Evolutionary conservation across 1,140 invertebrate genomes (phyloP), one percentile per base, ranked within the genome.

Genomic region (Drosophila rhopaloa): DNA sequence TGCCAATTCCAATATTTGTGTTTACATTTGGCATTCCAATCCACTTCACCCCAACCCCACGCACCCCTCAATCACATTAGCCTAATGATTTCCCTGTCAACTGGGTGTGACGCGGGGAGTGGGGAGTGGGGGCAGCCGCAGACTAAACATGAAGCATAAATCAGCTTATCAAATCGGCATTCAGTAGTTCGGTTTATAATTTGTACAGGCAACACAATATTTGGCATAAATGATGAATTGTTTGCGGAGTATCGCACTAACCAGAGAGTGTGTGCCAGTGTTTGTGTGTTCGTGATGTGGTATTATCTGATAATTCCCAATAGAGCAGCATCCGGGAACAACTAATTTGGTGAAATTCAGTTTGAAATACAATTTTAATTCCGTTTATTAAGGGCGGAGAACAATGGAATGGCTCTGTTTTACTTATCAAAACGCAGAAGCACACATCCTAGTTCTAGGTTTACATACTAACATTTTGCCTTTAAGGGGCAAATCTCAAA

Each of bases 81-180:
- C 83, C 70, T 86, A 65, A 86, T 86, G 80, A 88, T 85, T 85
- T 82, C 50, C 66, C 57, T 86, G 81, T 76, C 71, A 81, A 70
- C 48, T 55, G 41, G 43, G n/a, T 19, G 47, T 41, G 46, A 35
- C 14, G 10, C 35, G 13, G 32, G 35, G 2, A 11, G 40, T 6
- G 6, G 14, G 38, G 2, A 14, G 7, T 1, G 19, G 11, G 50
- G 50, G 13, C n/a, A 9, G 44, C 68, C 66, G 44, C 63, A 77
- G 66, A 57, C 75, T 51, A 78, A 74, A 74, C 71, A 72, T 65
- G 54, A 35, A 50, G 53, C 68, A 86, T 81, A 82, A 86, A 88
- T 83, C 81, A 73, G 83, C 83, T 83, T 83, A 83, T 83, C 70
- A 62, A 76, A 76, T 62, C 82, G 76, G 65, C 76, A 60, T 77